Conservation (phyloP, 2,888 invertebrate genomes). For the Tipula confusa region DNA sequence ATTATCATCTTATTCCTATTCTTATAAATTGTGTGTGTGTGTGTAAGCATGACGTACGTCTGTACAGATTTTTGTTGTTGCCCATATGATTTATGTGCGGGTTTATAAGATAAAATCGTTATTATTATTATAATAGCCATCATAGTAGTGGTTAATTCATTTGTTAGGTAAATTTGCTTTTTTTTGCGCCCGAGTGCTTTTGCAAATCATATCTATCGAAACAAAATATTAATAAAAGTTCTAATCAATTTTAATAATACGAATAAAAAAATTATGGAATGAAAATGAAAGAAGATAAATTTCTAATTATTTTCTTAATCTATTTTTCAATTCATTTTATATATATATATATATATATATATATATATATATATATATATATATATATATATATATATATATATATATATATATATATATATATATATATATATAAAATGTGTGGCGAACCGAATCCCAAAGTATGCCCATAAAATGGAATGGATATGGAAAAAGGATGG, state of each 20-base stretch:
- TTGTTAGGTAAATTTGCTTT: not conserved
- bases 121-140: not conserved
- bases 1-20: not conserved
- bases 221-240: not conserved
- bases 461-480: not conserved
- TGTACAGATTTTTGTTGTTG: not conserved
- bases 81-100: not conserved
- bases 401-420: no score
- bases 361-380: no score
- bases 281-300: not conserved
- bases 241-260: conserved; percentile 20
- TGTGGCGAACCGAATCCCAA: not conserved
- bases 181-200: not conserved
- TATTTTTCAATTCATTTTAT: conserved; percentile 1
- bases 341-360: no score
- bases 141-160: not conserved
- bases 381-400: no score
- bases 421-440: no score
- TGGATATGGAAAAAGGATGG: not conserved
- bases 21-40: not conserved
- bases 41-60: not conserved
- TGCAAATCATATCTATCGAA: not conserved
- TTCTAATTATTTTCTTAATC: conserved; percentile 14
- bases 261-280: not conserved
- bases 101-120: not conserved